phyloP scores from a whole-genome alignment of 1,140 invertebrate genomes.

The Wiebesia pumilae region DNA sequence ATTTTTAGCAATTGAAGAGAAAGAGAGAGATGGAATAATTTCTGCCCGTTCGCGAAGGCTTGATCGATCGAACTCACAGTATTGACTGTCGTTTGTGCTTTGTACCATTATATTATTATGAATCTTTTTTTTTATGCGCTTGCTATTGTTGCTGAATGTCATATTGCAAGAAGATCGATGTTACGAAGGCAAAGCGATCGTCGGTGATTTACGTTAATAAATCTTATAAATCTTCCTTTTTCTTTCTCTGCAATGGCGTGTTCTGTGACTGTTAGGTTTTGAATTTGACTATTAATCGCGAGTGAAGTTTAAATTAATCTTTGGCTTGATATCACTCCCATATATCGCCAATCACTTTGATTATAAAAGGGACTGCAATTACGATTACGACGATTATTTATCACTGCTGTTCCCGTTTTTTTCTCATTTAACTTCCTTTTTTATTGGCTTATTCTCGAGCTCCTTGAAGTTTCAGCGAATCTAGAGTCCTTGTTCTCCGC shows the following conservation, averaged over 20 bases:
- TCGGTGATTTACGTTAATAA: neutral
- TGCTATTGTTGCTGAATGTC: conserved; percentile 28
- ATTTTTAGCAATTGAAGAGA: conserved; percentile 45
- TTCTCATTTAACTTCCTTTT: conserved; percentile 13
- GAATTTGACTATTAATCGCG: conserved; percentile 61
- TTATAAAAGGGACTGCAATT: conserved; percentile 16
- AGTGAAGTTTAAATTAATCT: conserved; percentile 61
- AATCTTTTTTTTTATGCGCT: neutral
- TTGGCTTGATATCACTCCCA: conserved; percentile 58
- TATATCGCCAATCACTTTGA: conserved; percentile 42
- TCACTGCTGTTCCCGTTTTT: conserved; percentile 50
- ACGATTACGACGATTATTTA: conserved; percentile 56
- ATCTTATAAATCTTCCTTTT: conserved; percentile 49
- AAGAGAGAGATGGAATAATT: conserved; percentile 38
- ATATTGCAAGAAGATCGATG: conserved; percentile 27
- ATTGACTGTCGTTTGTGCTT: neutral
- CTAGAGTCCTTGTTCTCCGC: neutral
- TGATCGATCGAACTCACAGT: neutral
- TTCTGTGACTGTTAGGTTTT: conserved; percentile 56
- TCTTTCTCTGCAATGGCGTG: conserved; percentile 56
- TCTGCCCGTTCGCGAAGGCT: neutral
- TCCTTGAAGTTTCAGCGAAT: neutral
- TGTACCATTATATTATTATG: neutral
- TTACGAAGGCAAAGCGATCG: neutral
- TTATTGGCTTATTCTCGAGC: neutral